phyloP scores from a whole-genome alignment of 1,140 invertebrate genomes.

The Diorhabda elongata region DNA sequence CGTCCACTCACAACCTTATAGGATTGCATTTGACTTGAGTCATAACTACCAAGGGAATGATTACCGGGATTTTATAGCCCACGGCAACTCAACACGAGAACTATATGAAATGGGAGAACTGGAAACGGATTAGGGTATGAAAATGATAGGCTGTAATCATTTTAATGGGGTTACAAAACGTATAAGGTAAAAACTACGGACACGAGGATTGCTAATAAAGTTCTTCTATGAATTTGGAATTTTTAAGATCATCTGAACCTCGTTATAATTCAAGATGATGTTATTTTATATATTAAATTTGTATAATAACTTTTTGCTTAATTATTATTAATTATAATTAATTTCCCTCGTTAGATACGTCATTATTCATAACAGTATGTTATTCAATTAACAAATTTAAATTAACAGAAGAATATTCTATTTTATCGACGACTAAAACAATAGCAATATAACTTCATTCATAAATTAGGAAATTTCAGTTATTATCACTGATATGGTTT shows the following conservation, averaged over 20 bases:
- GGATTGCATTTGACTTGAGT: slow-evolving; percentile 31
- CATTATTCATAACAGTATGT: too few species aligned
- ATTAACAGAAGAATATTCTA: too few species aligned
- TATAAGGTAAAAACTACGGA: not conserved
- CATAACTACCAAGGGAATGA: slow-evolving; percentile 33
- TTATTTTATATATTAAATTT: too few species aligned
- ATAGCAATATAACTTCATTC: too few species aligned
- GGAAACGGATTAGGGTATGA: not conserved
- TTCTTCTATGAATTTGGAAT: slow-evolving; percentile 3
- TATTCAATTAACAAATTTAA: too few species aligned
- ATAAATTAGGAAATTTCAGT: too few species aligned
- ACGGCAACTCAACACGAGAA: slow-evolving; percentile 5
- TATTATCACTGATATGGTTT: too few species aligned
- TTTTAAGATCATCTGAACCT: not conserved
- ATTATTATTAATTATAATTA: too few species aligned
- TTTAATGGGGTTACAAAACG: slow-evolving; percentile 1
- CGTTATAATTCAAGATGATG: too few species aligned
- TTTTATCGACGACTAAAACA: too few species aligned
- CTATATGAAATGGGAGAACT: not conserved
- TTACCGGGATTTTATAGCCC: slow-evolving; percentile 31
- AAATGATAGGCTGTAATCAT: not conserved
- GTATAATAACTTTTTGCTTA: too few species aligned
- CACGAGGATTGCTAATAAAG: not conserved
- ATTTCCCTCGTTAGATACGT: too few species aligned
- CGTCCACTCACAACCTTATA: slow-evolving; percentile 28